Percentiles rank a stretch among this genome's conserved stretches.
phyloP scores from a whole-genome alignment of 2,888 invertebrate genomes.

The Physocephala rufipes region DNA sequence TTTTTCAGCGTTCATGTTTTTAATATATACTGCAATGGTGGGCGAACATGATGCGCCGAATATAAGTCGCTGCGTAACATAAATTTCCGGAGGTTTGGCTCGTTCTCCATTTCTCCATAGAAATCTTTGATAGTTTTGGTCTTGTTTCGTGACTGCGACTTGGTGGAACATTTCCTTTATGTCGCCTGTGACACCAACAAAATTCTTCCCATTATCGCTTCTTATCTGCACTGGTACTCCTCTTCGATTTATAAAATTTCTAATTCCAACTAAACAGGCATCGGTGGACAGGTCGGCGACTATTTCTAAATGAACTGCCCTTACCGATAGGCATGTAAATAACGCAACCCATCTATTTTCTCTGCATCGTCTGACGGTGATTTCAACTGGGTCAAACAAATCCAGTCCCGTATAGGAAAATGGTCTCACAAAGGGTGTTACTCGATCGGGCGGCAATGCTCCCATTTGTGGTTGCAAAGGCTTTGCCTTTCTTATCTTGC shows the following conservation, averaged over 20 bases:
- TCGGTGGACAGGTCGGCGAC: conserved; percentile 35
- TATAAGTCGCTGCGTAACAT: conserved; percentile 35
- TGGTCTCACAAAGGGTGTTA: conserved; percentile 35
- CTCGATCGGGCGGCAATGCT: conserved; percentile 36
- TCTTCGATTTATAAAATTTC: conserved; percentile 39
- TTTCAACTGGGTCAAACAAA: conserved; percentile 31
- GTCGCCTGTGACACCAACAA: conserved; percentile 41
- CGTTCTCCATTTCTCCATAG: conserved; percentile 33
- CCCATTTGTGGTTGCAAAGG: conserved; percentile 38
- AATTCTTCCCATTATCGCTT: conserved; percentile 39
- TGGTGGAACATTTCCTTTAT: conserved; percentile 51
- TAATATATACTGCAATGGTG: neutral
- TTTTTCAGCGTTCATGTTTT: neutral
- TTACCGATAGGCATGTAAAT: conserved; percentile 22
- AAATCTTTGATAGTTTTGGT: conserved; percentile 36
- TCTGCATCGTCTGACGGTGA: conserved; percentile 36
- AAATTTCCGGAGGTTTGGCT: conserved; percentile 23
- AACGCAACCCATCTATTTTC: conserved; percentile 40
- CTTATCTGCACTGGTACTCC: conserved; percentile 32
- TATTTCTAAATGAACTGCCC: conserved; percentile 32
- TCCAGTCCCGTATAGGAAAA: conserved; percentile 42
- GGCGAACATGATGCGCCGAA: conserved; percentile 40
- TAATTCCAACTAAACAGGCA: conserved; percentile 32
- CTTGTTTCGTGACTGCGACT: conserved; percentile 42
- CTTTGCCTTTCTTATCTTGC: conserved; percentile 19